Percentiles rank a stretch among this genome's conserved stretches.
Conservation (phyloP, 2,888 invertebrate genomes). For the Thecophora atra region DNA sequence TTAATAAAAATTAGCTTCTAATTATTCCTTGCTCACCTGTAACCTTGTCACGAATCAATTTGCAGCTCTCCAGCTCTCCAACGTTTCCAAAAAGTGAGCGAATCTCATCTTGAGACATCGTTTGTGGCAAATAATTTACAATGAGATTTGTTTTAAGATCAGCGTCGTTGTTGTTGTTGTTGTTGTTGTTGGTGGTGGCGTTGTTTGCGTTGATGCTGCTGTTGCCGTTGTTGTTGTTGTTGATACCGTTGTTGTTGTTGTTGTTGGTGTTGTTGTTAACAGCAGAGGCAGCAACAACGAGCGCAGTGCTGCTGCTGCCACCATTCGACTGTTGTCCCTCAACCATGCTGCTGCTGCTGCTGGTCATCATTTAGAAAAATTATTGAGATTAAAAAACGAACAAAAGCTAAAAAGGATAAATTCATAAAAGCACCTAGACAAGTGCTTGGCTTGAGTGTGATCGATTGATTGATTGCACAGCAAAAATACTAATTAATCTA, state of each 20-base stretch:
- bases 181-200: slow-evolving; percentile 47
- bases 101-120: slow-evolving; percentile 94
- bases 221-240: slow-evolving; percentile 54
- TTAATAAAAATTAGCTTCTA: no score
- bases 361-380: slow-evolving; percentile 48
- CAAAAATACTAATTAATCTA: not conserved
- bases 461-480: not conserved
- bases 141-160: slow-evolving; percentile 96
- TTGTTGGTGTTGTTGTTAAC: slow-evolving; percentile 64
- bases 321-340: slow-evolving; percentile 68
- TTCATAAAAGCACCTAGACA: slow-evolving; percentile 15
- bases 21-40: slow-evolving; percentile 78
- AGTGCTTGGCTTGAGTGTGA: no score
- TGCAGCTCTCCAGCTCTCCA: slow-evolving; percentile 97
- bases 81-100: slow-evolving; percentile 93
- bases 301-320: slow-evolving; percentile 44
- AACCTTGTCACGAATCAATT: slow-evolving; percentile 95
- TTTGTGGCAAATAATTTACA: slow-evolving; percentile 94
- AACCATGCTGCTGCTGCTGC: slow-evolving; percentile 62
- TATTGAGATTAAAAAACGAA: slow-evolving; percentile 18
- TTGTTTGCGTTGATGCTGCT: slow-evolving; percentile 71
- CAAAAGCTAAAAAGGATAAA: not conserved
- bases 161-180: slow-evolving; percentile 60
- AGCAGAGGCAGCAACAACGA: slow-evolving; percentile 39
- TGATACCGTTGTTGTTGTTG: slow-evolving; percentile 71